Evolutionary conservation across 2,113 vertebrate genomes (phyloP).

Genomic region (Sinocyclocheilus anophthalmus): DNA sequence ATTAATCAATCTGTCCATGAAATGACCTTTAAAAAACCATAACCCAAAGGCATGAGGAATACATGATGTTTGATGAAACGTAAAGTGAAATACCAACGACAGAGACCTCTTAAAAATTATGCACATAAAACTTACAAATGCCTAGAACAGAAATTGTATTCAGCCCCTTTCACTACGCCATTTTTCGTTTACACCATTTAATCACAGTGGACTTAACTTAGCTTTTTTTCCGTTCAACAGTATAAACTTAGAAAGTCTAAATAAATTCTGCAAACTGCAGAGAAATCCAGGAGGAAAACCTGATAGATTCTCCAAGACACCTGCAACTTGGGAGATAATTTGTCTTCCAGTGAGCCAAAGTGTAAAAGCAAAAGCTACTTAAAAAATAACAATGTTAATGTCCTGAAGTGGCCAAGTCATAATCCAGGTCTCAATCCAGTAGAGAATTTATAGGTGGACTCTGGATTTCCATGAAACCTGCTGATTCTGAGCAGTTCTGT

Average conservation of each 20-base stretch:
- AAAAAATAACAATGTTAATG: constrained; percentile 26
- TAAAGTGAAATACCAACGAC: not conserved
- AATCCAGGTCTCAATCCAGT: constrained; percentile 12
- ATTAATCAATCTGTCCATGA: not conserved
- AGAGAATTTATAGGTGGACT: not conserved
- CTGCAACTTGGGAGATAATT: not conserved
- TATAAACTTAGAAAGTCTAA: not conserved
- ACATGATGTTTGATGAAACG: constrained; percentile 11
- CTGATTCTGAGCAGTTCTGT: not conserved
- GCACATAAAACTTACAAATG: not conserved
- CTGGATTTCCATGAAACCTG: constrained; percentile 5
- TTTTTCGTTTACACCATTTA: not conserved
- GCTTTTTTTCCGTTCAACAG: not conserved
- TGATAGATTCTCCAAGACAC: not conserved
- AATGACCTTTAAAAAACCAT: constrained; percentile 30
- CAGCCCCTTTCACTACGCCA: not conserved
- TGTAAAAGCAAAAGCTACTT: not conserved
- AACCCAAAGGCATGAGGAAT: not conserved
- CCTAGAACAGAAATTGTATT: not conserved
- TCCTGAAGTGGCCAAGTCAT: not conserved
- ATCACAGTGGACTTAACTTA: not conserved
- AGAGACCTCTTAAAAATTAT: not conserved
- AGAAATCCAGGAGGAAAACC: not conserved
- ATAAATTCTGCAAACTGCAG: not conserved
- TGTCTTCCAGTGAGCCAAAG: not conserved